These are phyloP conservation scores for Myanophis thanlyinensis DNA, from an alignment of 2,113 vertebrate genomes.

Conservation along the genomic window DNA sequence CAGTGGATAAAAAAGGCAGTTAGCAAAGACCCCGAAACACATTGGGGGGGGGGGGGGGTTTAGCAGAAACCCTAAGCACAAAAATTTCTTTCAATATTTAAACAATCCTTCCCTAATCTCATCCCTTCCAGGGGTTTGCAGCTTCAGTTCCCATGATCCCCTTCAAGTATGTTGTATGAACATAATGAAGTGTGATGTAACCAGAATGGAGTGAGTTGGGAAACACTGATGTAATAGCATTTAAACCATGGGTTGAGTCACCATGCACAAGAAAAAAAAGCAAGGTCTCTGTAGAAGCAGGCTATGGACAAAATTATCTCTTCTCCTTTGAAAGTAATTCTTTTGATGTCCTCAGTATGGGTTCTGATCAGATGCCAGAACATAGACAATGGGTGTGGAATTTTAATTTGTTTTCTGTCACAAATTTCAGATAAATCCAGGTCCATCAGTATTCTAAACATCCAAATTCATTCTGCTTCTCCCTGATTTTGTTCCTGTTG, in stretches of 20 bases:
- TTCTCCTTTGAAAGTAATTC: neutral
- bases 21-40: neutral
- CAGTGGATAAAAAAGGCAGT: neutral
- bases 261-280: neutral
- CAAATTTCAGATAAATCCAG: conserved; percentile 13
- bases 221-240: neutral
- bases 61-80: neutral
- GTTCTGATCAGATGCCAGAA: neutral
- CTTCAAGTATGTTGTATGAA: neutral
- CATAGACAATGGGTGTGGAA: neutral
- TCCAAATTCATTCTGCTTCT: conserved; percentile 49
- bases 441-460: conserved; percentile 64
- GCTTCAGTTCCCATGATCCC: neutral
- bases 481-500: conserved; percentile 23
- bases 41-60: too few species aligned
- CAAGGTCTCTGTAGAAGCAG: too few species aligned
- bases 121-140: neutral
- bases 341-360: neutral
- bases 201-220: neutral
- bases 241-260: neutral
- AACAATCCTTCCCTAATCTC: neutral
- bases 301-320: neutral
- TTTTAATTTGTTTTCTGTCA: neutral
- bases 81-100: neutral
- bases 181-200: neutral